Evolutionary conservation across 2,113 vertebrate genomes (phyloP).

Genomic region (Bombycilla garrulus): DNA sequence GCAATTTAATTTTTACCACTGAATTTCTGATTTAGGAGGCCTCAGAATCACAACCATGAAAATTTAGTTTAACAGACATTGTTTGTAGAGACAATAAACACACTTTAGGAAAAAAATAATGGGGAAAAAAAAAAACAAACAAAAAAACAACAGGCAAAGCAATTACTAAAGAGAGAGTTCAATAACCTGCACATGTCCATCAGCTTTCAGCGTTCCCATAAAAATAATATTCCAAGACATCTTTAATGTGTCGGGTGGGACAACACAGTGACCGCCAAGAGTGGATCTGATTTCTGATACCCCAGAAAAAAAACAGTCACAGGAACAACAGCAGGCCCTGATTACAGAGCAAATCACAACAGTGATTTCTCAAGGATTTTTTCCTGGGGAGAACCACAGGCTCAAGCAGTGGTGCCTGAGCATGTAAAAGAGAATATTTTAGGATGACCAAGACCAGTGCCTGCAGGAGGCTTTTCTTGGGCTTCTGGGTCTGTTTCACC

Average conservation of each 20-base stretch:
- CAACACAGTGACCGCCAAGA: background rate
- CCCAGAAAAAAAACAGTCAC: background rate
- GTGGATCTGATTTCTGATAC: background rate
- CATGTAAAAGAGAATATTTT: accelerated
- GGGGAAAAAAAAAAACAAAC: too few species aligned
- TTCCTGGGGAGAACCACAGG: background rate
- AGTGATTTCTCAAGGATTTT: background rate
- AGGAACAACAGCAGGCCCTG: background rate
- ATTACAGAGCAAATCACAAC: background rate
- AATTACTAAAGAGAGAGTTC: background rate
- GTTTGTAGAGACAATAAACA: background rate
- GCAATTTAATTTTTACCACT: background rate
- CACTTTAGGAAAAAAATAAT: background rate
- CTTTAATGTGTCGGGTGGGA: background rate
- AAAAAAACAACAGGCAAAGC: background rate
- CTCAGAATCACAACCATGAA: background rate
- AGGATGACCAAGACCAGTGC: background rate
- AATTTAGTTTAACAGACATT: background rate
- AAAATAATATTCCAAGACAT: background rate
- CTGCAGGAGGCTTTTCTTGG: background rate
- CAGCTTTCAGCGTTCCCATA: background rate
- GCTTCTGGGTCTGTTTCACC: background rate
- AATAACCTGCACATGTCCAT: background rate
- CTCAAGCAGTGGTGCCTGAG: background rate
- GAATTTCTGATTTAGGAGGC: background rate